These are phyloP conservation scores for Ceramica pisi DNA, from an alignment of 2,888 invertebrate species.

Conservation along the genomic window DNA sequence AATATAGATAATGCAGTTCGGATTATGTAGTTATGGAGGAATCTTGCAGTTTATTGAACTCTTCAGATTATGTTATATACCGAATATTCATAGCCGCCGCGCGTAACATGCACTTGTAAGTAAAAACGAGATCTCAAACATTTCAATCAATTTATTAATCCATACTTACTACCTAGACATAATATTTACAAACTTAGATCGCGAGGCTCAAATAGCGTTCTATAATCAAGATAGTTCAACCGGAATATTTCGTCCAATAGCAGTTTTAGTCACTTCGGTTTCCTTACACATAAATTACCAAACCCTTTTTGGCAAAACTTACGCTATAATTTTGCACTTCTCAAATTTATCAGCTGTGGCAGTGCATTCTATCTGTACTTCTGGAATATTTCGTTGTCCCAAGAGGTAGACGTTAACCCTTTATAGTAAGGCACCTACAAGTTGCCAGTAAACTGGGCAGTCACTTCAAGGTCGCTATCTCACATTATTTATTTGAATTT, in stretches of 20 bases:
- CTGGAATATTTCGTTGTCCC: not conserved
- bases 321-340: not conserved
- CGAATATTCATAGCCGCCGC: not conserved
- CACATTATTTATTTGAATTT: no score
- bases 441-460: no score
- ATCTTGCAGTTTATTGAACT: conserved; percentile 42
- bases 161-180: conserved; percentile 37
- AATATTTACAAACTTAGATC: conserved; percentile 55
- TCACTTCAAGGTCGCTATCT: no score
- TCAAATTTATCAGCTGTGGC: not conserved
- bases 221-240: not conserved
- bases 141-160: conserved; percentile 53
- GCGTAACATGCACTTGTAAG: no score
- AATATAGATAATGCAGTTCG: conserved; percentile 42
- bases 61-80: not conserved
- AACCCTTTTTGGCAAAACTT: not conserved
- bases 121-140: conserved; percentile 3
- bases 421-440: no score
- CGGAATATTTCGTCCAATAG: not conserved
- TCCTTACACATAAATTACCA: not conserved
- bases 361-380: not conserved
- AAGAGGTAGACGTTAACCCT: not conserved
- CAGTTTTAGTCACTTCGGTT: not conserved
- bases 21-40: not conserved
- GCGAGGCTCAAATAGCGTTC: not conserved